Evolutionary conservation across 2,888 invertebrate species (phyloP), one percentile per base, ranked within the genome.

Genomic region (Phyto melanocephala): DNA sequence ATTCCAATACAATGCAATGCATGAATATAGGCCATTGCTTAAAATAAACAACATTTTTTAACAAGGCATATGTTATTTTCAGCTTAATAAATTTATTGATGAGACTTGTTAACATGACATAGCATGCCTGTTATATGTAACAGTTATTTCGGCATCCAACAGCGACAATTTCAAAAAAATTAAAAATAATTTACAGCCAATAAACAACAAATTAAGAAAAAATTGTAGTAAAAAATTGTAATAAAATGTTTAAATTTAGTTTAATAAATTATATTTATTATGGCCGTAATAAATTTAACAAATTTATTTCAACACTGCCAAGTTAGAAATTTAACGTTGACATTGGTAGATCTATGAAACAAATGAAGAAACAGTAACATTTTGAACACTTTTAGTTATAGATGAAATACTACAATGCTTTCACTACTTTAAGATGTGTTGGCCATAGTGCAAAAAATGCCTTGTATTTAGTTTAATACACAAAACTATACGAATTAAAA

Each of bases 61-160:
- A n/a, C n/a, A n/a, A n/a, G n/a, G n/a, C n/a, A n/a, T n/a, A n/a
- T n/a, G 6, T 28, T 28, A 28, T 42, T 62, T 62, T 42, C 8
- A n/a, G 40, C 60, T 42, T 42, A 35, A 22, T 10, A 24, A 40
- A 37, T 58, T n/a, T 28, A 15, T 60, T 60, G 60, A 37, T 60
- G 60, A 60, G 13, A 37, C 60, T 40, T 60, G 60, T 40, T 60
- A 7, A 60, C 60, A 54, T 54, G 52, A 24, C 52, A 54, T 28
- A 54, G 28, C 52, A 54, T 13, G 52, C 1, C n/a, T 28, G 28
- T 8, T 52, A 52, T 22, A n/a, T 52, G 24, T 24, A 13, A 52
- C 13, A 24, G n/a, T 52, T 45, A 7, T 28, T 28, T 28, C 28
- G 28, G 15, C 28, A 54, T 54, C 28, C 28, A 54, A 28, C 1